Conservation (phyloP, 2,888 invertebrate genomes). For the Leucoptera coffeella region DNA sequence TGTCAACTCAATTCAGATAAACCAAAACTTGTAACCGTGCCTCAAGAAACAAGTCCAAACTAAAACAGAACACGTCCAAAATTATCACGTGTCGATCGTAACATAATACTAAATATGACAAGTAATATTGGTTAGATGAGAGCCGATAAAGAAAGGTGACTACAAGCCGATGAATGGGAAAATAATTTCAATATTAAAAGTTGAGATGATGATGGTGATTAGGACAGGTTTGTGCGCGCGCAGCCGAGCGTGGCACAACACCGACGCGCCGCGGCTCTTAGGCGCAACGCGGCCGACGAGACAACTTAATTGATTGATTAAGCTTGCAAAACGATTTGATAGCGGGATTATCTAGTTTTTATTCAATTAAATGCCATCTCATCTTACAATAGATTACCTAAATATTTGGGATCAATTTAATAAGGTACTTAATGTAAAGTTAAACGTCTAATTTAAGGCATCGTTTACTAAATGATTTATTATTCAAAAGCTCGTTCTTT, state of each 20-base stretch:
- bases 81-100: slow-evolving; percentile 34
- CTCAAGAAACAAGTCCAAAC: too few species aligned
- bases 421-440: too few species aligned
- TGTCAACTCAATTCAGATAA: too few species aligned
- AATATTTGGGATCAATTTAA: too few species aligned
- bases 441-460: too few species aligned
- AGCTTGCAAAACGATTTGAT: slow-evolving; percentile 22
- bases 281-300: slow-evolving; percentile 34
- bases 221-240: slow-evolving; percentile 16
- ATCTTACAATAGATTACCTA: too few species aligned
- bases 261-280: slow-evolving; percentile 24
- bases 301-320: slow-evolving; percentile 30
- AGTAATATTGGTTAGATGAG: slow-evolving; percentile 33
- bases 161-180: slow-evolving; percentile 34
- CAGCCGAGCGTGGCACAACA: slow-evolving; percentile 22
- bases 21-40: too few species aligned
- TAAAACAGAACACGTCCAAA: slow-evolving; percentile 18
- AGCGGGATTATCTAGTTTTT: slow-evolving; percentile 16
- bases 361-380: neutral
- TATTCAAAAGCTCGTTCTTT: too few species aligned
- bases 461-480: too few species aligned
- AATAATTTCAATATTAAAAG: slow-evolving; percentile 39
- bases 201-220: slow-evolving; percentile 31
- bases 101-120: slow-evolving; percentile 44
- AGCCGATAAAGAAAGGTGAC: slow-evolving; percentile 30